These are phyloP conservation scores for Megatriorchis doriae DNA, from an alignment of 2,113 vertebrate genomes.

Conservation along the genomic window DNA sequence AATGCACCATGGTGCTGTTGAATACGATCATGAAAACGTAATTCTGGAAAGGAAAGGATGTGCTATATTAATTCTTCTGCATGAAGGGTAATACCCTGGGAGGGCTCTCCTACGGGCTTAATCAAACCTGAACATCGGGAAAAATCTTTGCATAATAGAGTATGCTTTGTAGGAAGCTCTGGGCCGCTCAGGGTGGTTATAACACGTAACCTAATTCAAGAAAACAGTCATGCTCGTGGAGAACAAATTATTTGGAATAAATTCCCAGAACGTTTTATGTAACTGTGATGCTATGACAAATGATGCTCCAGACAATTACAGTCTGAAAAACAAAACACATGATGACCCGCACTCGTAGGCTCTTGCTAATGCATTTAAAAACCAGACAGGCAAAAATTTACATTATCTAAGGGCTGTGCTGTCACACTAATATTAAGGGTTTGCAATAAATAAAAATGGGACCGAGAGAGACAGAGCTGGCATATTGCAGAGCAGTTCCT, in stretches of 20 bases:
- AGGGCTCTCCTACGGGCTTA: not conserved
- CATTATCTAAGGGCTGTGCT: not conserved
- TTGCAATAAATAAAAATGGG: not conserved
- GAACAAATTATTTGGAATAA: not conserved
- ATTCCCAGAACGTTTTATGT: not conserved
- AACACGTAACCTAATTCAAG: not conserved
- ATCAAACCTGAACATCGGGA: not conserved
- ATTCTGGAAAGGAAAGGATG: constrained; percentile 63
- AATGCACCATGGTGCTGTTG: constrained; percentile 92
- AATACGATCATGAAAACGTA: constrained; percentile 81
- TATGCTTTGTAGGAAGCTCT: not conserved
- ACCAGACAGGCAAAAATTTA: not conserved
- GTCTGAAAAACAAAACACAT: not conserved
- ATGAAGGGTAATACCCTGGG: not conserved
- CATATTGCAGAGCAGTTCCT: not conserved
- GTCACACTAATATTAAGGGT: not conserved
- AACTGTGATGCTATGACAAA: not conserved
- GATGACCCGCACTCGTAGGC: accelerated
- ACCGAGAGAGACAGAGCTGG: not conserved
- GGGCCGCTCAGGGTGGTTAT: not conserved
- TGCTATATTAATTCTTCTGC: not conserved
- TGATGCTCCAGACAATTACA: not conserved
- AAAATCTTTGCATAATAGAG: not conserved
- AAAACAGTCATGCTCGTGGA: not conserved
- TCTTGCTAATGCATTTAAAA: not conserved